Percentiles rank a stretch among this genome's conserved stretches.
Evolutionary conservation across 2,113 vertebrate genomes (phyloP).

Genomic region (Alethe diademata): DNA sequence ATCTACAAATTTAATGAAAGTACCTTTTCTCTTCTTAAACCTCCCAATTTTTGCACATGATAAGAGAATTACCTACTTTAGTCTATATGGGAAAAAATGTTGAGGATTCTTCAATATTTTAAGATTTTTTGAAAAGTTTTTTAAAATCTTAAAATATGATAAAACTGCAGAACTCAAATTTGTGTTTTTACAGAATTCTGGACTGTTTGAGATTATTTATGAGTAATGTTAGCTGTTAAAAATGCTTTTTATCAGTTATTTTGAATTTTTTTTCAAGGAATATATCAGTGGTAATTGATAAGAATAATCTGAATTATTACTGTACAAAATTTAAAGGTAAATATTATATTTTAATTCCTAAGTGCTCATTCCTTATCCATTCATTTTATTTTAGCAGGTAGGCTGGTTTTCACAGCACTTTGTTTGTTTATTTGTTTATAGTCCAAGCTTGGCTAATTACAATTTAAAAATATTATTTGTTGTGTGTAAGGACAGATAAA

Average conservation of each 20-base stretch:
- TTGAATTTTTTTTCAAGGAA: not conserved
- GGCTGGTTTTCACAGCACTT: not conserved
- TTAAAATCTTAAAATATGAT: not conserved
- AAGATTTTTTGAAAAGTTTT: not conserved
- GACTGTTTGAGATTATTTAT: not conserved
- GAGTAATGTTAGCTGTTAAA: not conserved
- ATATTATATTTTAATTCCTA: not conserved
- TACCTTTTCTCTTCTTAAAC: not conserved
- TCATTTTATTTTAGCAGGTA: not conserved
- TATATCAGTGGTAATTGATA: not conserved
- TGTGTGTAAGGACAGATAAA: not conserved
- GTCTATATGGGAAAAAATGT: not conserved
- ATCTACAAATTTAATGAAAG: not conserved
- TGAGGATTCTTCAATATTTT: not conserved
- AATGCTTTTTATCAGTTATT: not conserved
- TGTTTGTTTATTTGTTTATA: not conserved
- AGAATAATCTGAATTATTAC: not conserved
- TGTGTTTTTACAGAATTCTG: not conserved
- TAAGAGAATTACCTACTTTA: not conserved
- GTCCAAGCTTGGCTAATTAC: not conserved
- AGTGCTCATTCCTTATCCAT: not conserved
- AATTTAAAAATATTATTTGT: not conserved
- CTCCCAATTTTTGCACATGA: fast-evolving
- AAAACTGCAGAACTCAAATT: not conserved
- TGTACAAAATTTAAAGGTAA: not conserved